phyloP scores from a whole-genome alignment of 2,113 vertebrate genomes.

The Syrmaticus mikado region DNA sequence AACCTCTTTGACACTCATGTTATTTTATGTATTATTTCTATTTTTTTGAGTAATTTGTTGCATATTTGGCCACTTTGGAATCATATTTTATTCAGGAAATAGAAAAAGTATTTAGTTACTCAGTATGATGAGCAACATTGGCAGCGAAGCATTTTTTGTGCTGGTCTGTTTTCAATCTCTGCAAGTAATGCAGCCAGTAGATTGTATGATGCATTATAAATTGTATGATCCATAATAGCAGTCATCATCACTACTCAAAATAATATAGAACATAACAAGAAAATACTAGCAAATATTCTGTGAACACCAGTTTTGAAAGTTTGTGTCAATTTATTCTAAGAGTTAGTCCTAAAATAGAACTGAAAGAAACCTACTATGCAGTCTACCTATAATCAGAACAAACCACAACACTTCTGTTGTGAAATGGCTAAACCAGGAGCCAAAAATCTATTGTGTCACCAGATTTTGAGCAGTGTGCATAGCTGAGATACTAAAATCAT shows the following conservation, averaged over 20 bases:
- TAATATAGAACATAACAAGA: background rate
- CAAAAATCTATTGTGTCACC: background rate
- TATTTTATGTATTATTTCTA: background rate
- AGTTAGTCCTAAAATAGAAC: background rate
- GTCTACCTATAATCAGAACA: background rate
- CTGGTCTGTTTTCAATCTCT: background rate
- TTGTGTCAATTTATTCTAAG: background rate
- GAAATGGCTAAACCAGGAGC: background rate
- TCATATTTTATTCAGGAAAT: background rate
- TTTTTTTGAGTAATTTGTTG: background rate
- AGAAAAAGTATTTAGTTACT: background rate
- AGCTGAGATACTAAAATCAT: background rate
- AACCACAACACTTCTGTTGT: background rate
- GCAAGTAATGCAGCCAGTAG: constrained; percentile 12
- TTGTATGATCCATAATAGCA: background rate
- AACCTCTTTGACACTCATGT: background rate
- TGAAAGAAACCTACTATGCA: background rate
- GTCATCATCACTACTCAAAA: background rate
- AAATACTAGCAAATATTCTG: constrained; percentile 8
- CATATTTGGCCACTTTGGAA: background rate
- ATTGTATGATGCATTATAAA: constrained; percentile 19
- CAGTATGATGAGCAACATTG: background rate
- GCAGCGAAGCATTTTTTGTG: background rate
- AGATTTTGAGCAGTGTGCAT: background rate
- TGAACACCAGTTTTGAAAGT: constrained; percentile 8